Conservation (phyloP, 2,113 vertebrate genomes). For the Eolophus roseicapilla region DNA sequence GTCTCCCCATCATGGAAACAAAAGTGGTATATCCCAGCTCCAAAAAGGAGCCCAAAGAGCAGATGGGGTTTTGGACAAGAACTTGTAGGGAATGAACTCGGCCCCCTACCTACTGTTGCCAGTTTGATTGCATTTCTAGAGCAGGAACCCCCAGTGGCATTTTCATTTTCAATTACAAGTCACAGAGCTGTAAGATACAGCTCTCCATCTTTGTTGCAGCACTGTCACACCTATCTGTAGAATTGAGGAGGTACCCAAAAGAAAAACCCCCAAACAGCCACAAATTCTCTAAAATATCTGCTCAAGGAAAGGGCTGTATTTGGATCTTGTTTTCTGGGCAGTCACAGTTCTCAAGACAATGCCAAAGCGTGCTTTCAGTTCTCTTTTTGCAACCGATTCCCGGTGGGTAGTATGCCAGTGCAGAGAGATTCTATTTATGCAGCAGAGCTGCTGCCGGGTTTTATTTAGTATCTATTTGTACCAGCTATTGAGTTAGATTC, state of each 20-base stretch:
- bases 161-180: not conserved
- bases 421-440: conserved; percentile 50
- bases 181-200: not conserved
- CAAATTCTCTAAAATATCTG: not conserved
- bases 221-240: not conserved
- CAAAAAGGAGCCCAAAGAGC: not conserved
- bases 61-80: not conserved
- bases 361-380: conserved; percentile 39
- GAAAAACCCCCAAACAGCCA: not conserved
- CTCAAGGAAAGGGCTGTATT: not conserved
- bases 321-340: conserved; percentile 23
- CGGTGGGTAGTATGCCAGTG: not conserved
- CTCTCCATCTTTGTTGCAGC: not conserved
- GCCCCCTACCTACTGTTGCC: not conserved
- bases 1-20: not conserved
- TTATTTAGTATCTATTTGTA: conserved; percentile 44
- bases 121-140: not conserved
- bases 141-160: not conserved
- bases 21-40: not conserved
- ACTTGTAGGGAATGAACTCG: not conserved
- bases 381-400: not conserved
- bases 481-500: conserved; percentile 39
- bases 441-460: not conserved
- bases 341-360: conserved; percentile 5
- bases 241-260: not conserved